Evolutionary conservation across 92 coral and sea anemone genomes (phyloP), one percentile per base, ranked within the genome.

Genomic region (Nematostella vectensis): DNA sequence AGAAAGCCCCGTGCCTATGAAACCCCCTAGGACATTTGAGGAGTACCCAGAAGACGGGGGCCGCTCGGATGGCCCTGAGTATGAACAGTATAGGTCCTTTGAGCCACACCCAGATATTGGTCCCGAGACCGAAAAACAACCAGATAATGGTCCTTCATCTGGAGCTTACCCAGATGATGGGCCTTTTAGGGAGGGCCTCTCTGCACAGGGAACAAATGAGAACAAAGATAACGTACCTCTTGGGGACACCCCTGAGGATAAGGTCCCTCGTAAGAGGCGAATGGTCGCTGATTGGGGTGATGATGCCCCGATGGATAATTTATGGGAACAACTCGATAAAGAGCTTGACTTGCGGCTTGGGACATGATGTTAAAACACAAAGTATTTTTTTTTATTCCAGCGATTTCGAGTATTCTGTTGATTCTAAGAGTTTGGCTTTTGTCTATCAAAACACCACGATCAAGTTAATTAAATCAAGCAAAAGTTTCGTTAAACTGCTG

Each of bases 201-300:
- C n/a, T n/a, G n/a, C n/a, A n/a, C n/a, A n/a, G n/a, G n/a, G n/a
- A n/a, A n/a, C n/a, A n/a, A n/a, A n/a, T n/a, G n/a, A n/a, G n/a
- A 11, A 10, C 18, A 11, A 6, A 17, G 18, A 45, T 19, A 17
- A 17, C 18, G 51, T 45, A 11, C 51, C 51, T 45, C 4, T 17
- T 9, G 21, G 4, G 4, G 18, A 11, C 17, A 11, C 51, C 9
- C 51, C 51, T 6, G 4, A 11, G 15, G 62, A 43, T 19, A 65
- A 65, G 1, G 71, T 45, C 26, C 64, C 74, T 3, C 53, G 62
- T 10, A 72, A 61, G 61, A 74, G 65, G 47, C 58, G 85, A 27
- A 87, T 87, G 64, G 66, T 84, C 55, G 94, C 94, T 23, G 31
- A 74, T 4, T 84, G 94, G 94, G 94, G 86, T 2, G 76, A 69